Base-by-base conservation (phyloP, 2,888 invertebrate genomes). In the Monopis laevigella region DNA sequence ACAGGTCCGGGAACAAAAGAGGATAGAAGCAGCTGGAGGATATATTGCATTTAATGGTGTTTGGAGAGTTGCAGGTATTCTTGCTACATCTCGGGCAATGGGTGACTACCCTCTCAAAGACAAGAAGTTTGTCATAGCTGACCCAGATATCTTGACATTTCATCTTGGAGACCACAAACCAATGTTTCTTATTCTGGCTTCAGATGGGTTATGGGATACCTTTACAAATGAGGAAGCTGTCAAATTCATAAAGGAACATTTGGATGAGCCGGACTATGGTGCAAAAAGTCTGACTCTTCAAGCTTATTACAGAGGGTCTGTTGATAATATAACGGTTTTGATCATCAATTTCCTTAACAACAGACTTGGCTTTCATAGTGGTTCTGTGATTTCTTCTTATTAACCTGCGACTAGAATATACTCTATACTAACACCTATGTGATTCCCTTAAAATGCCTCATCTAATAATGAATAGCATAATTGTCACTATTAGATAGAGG, bases 201-300 rank as follows among this genome's bases (percentile, higher is more conserved):
- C 96, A 1, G 98, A 98, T 80, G 98, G 98, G 2, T 82, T 98
- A 21, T 98, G 97, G 97, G 98, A 98, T 65, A 95, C 94, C 13
- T 96, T 97, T 65, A 85, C 89, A 30, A 97, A 97, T 69, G 96
- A 97, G 64, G 97, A 97, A 69, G 97, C 97, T 17, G 88, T 96
- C 10, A 88, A 87, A 52, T 96, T 90, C 65, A 88, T 96, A 41
- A 91, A 90, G 68, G 91, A 93, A 55, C 85, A 92, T 52, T 82
- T 96, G 29, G 85, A 90, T 57, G 95, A 96, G 71, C 86, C 92
- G 3, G 90, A 93, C 63, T 92, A 85, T 74, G 96, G 96, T 46
- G 96, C 97, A 41, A 95, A 94, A 71, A 93, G 93, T 61, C 84
- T 98, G 51, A 90, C 93, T 14, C 81, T 94, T 50, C 93, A 96